phyloP scores from a whole-genome alignment of 2,113 vertebrate species.

The Macquaria ambigua region DNA sequence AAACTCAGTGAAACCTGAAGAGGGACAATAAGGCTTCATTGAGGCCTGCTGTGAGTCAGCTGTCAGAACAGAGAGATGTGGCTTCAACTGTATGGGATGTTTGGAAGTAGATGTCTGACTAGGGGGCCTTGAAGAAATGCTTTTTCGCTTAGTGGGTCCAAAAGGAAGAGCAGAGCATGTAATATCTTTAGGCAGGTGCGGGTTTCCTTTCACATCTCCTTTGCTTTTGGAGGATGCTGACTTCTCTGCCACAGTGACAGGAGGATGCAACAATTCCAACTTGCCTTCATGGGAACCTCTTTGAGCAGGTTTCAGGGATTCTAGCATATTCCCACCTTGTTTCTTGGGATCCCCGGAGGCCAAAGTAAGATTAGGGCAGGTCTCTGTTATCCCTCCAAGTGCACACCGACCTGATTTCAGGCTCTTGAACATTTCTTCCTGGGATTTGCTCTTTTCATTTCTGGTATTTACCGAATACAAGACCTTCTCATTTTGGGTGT shows the following conservation, averaged over 20 bases:
- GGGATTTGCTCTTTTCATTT: not conserved
- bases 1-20: not conserved
- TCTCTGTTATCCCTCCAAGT: not conserved
- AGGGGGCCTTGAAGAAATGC: slow-evolving; percentile 70
- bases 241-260: not conserved
- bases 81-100: slow-evolving; percentile 3
- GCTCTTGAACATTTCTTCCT: slow-evolving; percentile 8
- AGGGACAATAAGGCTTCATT: not conserved
- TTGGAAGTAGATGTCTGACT: slow-evolving; percentile 58
- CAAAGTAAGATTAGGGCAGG: not conserved
- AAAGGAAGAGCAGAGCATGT: not conserved
- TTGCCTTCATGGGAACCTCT: not conserved
- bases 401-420: not conserved
- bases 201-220: not conserved
- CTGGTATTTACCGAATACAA: not conserved
- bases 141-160: slow-evolving; percentile 65
- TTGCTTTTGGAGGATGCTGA: not conserved
- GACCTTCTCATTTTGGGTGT: not conserved
- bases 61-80: not conserved
- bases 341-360: not conserved
- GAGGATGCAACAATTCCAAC: not conserved
- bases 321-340: not conserved
- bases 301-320: slow-evolving; percentile 4
- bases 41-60: not conserved
- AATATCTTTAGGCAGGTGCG: not conserved